A percentile compares a stretch with the other conserved stretches of the same genome.
phyloP scores from a whole-genome alignment of 2,888 invertebrate species.

The Ophraella communa region DNA sequence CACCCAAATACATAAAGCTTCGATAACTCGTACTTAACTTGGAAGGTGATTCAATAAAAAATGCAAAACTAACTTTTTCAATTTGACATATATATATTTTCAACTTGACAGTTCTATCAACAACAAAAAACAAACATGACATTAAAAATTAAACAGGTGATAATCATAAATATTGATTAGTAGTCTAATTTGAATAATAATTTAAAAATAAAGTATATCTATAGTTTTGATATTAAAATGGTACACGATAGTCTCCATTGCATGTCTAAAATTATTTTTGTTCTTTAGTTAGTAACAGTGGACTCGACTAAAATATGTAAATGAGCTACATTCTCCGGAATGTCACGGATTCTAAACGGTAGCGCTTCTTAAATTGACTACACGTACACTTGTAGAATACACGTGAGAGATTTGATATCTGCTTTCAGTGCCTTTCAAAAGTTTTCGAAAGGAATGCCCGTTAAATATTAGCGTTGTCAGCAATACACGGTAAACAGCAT shows the following conservation, averaged over 20 bases:
- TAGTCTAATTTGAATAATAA: no score
- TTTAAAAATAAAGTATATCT: no score
- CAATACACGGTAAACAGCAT: not conserved
- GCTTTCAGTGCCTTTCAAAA: not conserved
- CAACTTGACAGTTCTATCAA: no score
- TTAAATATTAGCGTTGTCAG: not conserved
- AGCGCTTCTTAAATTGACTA: constrained; percentile 2
- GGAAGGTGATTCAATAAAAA: no score
- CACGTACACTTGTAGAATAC: not conserved
- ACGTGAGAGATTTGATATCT: constrained; percentile 6
- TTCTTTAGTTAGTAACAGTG: not conserved
- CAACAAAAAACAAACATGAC: no score
- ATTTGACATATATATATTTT: no score
- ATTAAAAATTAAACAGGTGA: no score
- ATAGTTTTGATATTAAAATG: no score
- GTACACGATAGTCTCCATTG: not conserved
- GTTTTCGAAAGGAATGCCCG: not conserved
- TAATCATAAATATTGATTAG: no score
- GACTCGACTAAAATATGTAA: constrained; percentile 4
- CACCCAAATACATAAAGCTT: no score
- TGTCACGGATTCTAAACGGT: constrained; percentile 13
- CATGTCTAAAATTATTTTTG: not conserved
- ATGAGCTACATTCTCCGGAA: constrained; percentile 7
- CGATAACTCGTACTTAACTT: no score
- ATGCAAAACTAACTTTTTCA: no score